Percentiles rank a stretch among this genome's conserved stretches.
Conservation (phyloP, 2,888 invertebrate genomes). For the Pelosia muscerda region DNA sequence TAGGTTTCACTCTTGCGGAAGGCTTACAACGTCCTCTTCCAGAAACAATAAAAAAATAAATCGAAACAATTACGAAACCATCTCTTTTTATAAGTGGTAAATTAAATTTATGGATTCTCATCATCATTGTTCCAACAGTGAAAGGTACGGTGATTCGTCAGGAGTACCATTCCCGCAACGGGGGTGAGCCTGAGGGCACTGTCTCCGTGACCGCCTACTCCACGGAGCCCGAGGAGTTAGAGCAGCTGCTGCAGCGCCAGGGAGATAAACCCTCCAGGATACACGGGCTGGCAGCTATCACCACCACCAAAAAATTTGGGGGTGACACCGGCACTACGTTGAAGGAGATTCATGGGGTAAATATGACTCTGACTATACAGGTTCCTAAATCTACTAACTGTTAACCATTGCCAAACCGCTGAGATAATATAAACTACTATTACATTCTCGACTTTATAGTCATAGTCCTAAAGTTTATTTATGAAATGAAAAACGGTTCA, state of each 20-base stretch:
- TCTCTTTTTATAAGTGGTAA: too few relatives aligned
- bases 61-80: too few relatives aligned
- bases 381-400: too few relatives aligned
- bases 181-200: conserved; percentile 89
- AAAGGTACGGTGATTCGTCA: conserved; percentile 90
- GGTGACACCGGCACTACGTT: conserved; percentile 75
- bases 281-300: conserved; percentile 81
- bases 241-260: conserved; percentile 72
- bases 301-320: conserved; percentile 81
- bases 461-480: too few relatives aligned
- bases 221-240: conserved; percentile 87
- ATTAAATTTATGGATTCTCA: background rate
- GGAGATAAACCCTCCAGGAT: conserved; percentile 74
- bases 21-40: too few relatives aligned
- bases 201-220: conserved; percentile 91
- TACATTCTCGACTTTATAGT: too few relatives aligned
- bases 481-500: too few relatives aligned
- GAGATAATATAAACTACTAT: too few relatives aligned
- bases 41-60: too few relatives aligned
- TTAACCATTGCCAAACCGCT: too few relatives aligned
- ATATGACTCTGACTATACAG: background rate
- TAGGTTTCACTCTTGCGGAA: too few relatives aligned
- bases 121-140: conserved; percentile 76
- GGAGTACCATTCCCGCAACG: conserved; percentile 90
- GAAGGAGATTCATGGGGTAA: conserved; percentile 73